Evolutionary conservation across 2,888 invertebrate species (phyloP).

Genomic region (Syrista parreyssii): DNA sequence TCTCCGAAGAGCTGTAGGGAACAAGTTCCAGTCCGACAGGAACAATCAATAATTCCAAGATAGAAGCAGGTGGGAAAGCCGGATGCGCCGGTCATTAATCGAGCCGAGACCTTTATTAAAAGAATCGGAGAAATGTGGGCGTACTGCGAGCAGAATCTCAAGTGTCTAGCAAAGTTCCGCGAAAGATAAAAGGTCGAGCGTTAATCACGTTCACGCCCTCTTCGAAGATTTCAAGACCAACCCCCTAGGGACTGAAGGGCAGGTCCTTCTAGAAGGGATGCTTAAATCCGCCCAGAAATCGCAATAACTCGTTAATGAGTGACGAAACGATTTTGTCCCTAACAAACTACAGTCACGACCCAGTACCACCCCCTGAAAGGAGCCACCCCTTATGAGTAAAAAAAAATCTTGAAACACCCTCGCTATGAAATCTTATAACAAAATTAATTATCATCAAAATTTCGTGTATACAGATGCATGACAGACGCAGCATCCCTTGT

Average conservation of each 20-base stretch:
- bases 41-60: slow-evolving; percentile 1
- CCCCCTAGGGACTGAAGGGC: slow-evolving; percentile 30
- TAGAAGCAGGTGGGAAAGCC: slow-evolving; percentile 10
- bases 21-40: not conserved
- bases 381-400: not conserved
- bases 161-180: slow-evolving; percentile 28
- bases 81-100: slow-evolving; percentile 65
- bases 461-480: not conserved
- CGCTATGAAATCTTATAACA: not conserved
- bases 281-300: slow-evolving; percentile 36
- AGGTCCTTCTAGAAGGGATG: slow-evolving; percentile 26
- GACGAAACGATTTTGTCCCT: not conserved
- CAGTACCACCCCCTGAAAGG: not conserved
- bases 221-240: slow-evolving; percentile 12
- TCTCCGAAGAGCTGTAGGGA: not conserved
- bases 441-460: not conserved
- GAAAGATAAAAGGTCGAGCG: slow-evolving; percentile 36
- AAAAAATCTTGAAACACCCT: not conserved
- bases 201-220: slow-evolving; percentile 59
- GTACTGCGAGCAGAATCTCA: slow-evolving; percentile 53
- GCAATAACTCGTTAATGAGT: slow-evolving; percentile 24
- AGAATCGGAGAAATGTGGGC: slow-evolving; percentile 69
- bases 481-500: not conserved
- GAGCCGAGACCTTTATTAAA: slow-evolving; percentile 66
- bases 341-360: not conserved